These are phyloP conservation scores for Zoanthus sansibaricus DNA, from an alignment of 92 coral and sea anemone genomes.

Conservation along the genomic window DNA sequence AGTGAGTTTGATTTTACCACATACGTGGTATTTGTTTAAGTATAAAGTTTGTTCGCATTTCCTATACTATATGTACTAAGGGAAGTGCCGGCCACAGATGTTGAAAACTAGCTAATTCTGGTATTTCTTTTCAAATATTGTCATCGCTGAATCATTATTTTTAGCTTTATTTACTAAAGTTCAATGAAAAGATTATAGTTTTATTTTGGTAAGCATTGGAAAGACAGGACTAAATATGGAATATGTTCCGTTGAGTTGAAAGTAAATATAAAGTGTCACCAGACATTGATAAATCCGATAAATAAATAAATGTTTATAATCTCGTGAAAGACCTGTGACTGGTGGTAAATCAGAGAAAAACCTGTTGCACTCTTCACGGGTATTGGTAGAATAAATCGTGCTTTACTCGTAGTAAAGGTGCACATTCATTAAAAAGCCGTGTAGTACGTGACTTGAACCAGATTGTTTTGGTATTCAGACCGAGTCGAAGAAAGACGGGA, in stretches of 20 bases:
- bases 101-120: too few relatives aligned
- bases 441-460: background rate
- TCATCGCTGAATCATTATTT: too few relatives aligned
- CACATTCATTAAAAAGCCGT: background rate
- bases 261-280: background rate
- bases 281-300: background rate
- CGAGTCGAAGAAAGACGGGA: background rate
- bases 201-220: too few relatives aligned
- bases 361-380: background rate
- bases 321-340: slow-evolving; percentile 6
- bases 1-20: too few relatives aligned
- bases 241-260: background rate
- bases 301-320: background rate
- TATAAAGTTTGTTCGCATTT: too few relatives aligned
- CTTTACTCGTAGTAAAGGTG: background rate
- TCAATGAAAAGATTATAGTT: too few relatives aligned
- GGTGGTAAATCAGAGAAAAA: background rate
- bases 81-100: too few relatives aligned
- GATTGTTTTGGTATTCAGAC: background rate
- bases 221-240: background rate
- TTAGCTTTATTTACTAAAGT: too few relatives aligned
- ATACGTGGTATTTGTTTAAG: too few relatives aligned
- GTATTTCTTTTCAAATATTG: too few relatives aligned
- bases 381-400: background rate
- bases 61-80: too few relatives aligned